phyloP scores from a whole-genome alignment of 2,888 invertebrate species.

The Vannuccia rotundouncinata region DNA sequence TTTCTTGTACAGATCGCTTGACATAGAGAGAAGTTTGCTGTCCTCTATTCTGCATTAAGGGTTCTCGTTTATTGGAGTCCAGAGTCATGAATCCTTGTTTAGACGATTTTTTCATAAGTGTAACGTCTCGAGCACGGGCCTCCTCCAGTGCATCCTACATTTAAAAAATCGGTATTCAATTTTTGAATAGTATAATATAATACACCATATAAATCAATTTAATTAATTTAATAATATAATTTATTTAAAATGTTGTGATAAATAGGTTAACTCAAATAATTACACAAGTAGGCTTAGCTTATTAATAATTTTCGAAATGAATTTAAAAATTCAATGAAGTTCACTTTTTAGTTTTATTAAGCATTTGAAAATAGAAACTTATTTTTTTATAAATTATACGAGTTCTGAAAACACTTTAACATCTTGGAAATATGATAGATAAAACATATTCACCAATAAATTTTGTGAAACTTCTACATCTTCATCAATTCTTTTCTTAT shows the following conservation, averaged over 20 bases:
- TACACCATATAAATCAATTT: too few species aligned
- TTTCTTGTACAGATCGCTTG: not conserved
- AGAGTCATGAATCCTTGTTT: not conserved
- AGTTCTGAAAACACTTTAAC: not conserved
- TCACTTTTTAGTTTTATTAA: too few species aligned
- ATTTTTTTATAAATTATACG: not conserved
- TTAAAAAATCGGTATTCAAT: too few species aligned
- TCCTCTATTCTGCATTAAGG: not conserved
- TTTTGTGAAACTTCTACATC: not conserved
- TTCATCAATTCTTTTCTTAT: not conserved
- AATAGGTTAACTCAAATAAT: too few species aligned
- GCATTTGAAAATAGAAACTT: too few species aligned
- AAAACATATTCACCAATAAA: not conserved
- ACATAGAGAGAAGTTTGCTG: not conserved
- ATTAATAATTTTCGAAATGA: too few species aligned
- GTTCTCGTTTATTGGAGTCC: not conserved
- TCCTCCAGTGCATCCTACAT: slow-evolving; percentile 29
- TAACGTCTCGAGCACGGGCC: slow-evolving; percentile 25
- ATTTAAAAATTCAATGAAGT: not conserved
- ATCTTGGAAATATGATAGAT: not conserved
- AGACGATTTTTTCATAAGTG: slow-evolving; percentile 22
- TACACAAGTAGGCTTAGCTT: too few species aligned
- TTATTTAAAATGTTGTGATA: too few species aligned
- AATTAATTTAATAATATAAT: too few species aligned
- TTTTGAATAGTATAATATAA: too few species aligned